Base-by-base conservation (phyloP, 2,888 invertebrate genomes). In the Ashinkailepas kermadecensis region DNA sequence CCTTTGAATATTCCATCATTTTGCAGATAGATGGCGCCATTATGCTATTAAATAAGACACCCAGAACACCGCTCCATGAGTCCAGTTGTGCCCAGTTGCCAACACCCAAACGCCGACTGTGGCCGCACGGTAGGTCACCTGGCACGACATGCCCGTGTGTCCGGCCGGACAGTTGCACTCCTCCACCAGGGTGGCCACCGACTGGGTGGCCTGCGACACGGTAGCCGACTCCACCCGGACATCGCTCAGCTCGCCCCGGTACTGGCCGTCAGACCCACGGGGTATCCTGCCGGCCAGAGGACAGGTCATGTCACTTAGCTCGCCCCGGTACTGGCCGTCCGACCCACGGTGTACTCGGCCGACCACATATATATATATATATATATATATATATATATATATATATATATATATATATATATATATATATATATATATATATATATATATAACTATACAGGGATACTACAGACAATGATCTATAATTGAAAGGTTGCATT, bases 141-240 rank as follows among this genome's bases (percentile, higher is more conserved):
- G 94, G 86, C 96, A 96, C 0, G 95, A 95, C 0, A 94, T 89
- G 4, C 96, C 96, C 54, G 86, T 58, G 81, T 84, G 84, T 56
- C 84, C 84, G 54, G 23, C 70, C 7, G 84, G 84, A 58, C 84
- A 84, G 15, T 74, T 83, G 85, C 90, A 90, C 84, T 88, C 87
- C 85, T 90, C 90, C 23, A 90, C 89, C 81, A 83, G 85, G 2
- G 91, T 91, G 1, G 97, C 96, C 15, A 92, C 90, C 74, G 94
- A 95, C 57, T 93, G 90, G 11, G 93, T 94, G 12, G 92, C 91
- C 86, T 94, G 92, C 23, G 92, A 89, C 78, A 91, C 88, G 59
- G 91, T 92, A 8, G 95, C 95, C 0, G 95, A 93, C 86, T 95
- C 95, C 93, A 95, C 92, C 0, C 90, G 90, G 84, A 95, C 92